Evolutionary conservation across 2,888 invertebrate species (phyloP).

Genomic region (Idaea biselata): DNA sequence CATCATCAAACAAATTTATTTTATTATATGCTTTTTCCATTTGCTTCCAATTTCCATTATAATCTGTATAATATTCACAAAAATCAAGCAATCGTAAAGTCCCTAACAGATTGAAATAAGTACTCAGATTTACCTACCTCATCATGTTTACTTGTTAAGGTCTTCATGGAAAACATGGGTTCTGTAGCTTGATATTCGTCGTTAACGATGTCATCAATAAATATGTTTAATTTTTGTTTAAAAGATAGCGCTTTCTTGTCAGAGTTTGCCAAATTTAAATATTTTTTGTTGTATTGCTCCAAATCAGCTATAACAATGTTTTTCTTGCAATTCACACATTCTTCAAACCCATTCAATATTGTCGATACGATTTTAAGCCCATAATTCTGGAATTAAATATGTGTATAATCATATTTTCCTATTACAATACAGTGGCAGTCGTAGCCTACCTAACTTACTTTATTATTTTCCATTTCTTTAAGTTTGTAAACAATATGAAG

Average conservation of each 20-base stretch:
- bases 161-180: slow-evolving; percentile 15
- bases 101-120: no score
- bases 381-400: not conserved
- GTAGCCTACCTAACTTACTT: not conserved
- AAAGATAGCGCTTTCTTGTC: not conserved
- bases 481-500: not conserved
- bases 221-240: not conserved
- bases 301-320: no score
- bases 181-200: slow-evolving; percentile 16
- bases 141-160: slow-evolving; percentile 8
- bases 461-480: no score
- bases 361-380: not conserved
- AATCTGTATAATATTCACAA: no score
- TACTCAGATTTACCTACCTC: not conserved
- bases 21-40: no score
- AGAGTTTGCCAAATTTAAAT: no score
- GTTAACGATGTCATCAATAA: slow-evolving; percentile 12
- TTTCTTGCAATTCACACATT: not conserved
- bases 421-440: not conserved
- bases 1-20: no score
- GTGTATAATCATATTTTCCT: not conserved
- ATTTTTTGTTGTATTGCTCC: no score
- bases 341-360: not conserved
- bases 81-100: no score
- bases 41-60: no score